Evolutionary conservation across 2,888 invertebrate genomes (phyloP).

Genomic region (Polylopha cassiicola): DNA sequence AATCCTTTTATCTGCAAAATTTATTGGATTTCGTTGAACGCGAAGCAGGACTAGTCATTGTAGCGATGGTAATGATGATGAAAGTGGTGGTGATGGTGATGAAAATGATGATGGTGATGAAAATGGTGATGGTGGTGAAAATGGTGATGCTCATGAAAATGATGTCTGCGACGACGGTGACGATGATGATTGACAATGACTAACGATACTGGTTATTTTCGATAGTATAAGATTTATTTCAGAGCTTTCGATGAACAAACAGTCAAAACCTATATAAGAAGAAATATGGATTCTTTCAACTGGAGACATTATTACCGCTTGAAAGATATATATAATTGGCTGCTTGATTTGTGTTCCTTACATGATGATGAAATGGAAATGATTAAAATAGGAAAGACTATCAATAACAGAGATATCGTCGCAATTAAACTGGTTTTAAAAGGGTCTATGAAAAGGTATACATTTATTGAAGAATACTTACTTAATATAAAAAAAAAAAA

Average conservation of each 20-base stretch:
- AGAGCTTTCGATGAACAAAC: conserved; percentile 55
- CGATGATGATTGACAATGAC: too few relatives aligned
- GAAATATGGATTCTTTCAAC: conserved; percentile 47
- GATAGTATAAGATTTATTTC: conserved; percentile 19
- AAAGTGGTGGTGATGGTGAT: too few relatives aligned
- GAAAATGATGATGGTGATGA: too few relatives aligned
- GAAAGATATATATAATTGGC: conserved; percentile 78
- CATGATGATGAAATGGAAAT: conserved; percentile 61
- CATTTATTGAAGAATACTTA: neutral
- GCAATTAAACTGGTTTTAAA: conserved; percentile 1
- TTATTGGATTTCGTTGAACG: too few relatives aligned
- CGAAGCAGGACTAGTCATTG: too few relatives aligned
- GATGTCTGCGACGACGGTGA: too few relatives aligned
- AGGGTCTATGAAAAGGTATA: neutral
- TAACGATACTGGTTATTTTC: neutral
- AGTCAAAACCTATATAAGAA: conserved; percentile 46
- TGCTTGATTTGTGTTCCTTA: conserved; percentile 57
- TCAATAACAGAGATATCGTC: conserved; percentile 5
- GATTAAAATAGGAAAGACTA: conserved; percentile 51
- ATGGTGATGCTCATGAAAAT: too few relatives aligned
- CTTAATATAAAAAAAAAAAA: neutral
- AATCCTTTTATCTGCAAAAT: too few relatives aligned
- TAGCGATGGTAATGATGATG: too few relatives aligned
- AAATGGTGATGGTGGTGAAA: too few relatives aligned
- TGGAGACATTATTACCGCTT: conserved; percentile 78